Evolutionary conservation across 1,140 invertebrate species (phyloP).

Genomic region (Sycophaga agraensis): DNA sequence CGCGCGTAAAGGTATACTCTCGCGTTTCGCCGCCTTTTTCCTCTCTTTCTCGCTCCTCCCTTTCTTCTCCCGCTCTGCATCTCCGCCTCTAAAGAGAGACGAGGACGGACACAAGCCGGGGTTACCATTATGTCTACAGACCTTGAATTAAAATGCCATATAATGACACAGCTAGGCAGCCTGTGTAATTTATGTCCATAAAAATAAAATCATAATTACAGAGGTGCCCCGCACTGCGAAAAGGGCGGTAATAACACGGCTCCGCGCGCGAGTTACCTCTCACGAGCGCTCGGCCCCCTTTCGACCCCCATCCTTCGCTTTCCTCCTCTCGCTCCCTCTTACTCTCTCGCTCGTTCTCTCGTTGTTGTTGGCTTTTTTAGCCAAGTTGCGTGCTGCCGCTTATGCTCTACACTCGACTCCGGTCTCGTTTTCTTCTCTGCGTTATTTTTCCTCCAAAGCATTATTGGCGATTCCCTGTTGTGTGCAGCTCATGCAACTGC

Average conservation of each 20-base stretch:
- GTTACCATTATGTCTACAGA: conserved; percentile 55
- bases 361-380: not conserved
- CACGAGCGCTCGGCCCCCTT: not conserved
- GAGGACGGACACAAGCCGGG: conserved; percentile 36
- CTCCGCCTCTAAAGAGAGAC: conserved; percentile 4
- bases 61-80: not conserved
- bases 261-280: conserved; percentile 23
- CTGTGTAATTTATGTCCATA: conserved; percentile 57
- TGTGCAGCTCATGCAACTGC: no score
- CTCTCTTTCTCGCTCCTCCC: conserved; percentile 14
- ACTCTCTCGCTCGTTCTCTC: no score
- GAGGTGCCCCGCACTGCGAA: conserved; percentile 50
- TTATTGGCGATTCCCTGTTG: no score
- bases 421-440: no score
- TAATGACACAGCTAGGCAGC: conserved; percentile 54
- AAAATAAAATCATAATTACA: conserved; percentile 59
- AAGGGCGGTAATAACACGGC: conserved; percentile 55
- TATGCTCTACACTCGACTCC: no score
- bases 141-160: conserved; percentile 58
- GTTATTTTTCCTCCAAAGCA: no score
- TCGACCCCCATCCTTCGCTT: not conserved
- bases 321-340: not conserved
- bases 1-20: conserved; percentile 6
- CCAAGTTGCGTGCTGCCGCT: no score
- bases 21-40: not conserved